Evolutionary conservation across 2,888 invertebrate species (phyloP), one percentile per base, ranked within the genome.

Genomic region (Trypoxylon attenuatum): DNA sequence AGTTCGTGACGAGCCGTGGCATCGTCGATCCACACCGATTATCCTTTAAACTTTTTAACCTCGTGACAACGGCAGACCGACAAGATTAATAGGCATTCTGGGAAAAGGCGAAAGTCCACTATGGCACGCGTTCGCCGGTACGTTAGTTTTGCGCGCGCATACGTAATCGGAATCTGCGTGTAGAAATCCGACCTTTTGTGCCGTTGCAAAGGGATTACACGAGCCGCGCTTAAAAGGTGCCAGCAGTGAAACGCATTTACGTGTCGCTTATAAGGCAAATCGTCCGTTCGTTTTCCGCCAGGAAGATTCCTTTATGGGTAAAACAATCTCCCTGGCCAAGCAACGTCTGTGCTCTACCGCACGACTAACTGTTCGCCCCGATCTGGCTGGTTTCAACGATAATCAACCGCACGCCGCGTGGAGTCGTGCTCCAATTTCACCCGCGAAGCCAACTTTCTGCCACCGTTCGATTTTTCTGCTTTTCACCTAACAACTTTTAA

Each of bases 231-330:
- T 59, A 62, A 69, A 54, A 66, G 69, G 61, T 57, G 64, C 57
- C 64, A 61, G 65, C n/a, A 51, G 49, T 33, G 50, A 60, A 49
- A 49, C 60, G 49, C 55, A 42, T 64, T 73, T 63, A 71, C 70
- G 70, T 68, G 63, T 68, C 73, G 54, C 73, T 73, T 73, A 70
- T 73, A 73, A 63, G 73, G 73, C 64, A 70, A 73, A 78, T 77
- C 71, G 69, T 69, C 69, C 60, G 67, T 60, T 76, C 60, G 63
- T 13, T 33, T n/a, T n/a, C n/a, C 69, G 38, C 57, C 66, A 45
- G 59, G 41, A 50, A 59, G 45, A 60, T 71, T 58, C 62, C 63
- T 73, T 65, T 65, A 65, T 27, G 41, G 67, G 54, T 60, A 47
- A 51, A 49, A 61, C 64, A 42, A 61, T 69, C 69, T 63, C 51